phyloP scores from a whole-genome alignment of 2,888 invertebrate genomes.

The Cordilura impudica region DNA sequence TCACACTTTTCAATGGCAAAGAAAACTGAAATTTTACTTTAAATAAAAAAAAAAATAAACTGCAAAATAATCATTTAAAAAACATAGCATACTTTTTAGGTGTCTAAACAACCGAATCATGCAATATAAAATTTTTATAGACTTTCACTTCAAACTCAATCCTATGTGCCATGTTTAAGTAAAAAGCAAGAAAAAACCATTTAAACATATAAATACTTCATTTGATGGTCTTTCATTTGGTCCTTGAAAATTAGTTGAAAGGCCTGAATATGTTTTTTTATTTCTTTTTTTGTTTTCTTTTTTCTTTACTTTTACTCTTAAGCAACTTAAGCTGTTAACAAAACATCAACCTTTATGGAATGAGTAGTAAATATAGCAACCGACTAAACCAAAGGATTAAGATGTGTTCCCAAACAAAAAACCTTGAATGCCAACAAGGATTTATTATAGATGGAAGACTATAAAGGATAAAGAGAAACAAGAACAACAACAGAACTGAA shows the following conservation, averaged over 20 bases:
- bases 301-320: neutral
- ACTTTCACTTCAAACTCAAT: slow-evolving; percentile 40
- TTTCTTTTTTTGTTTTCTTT: neutral
- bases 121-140: neutral
- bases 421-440: slow-evolving; percentile 54
- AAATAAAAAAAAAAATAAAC: no score
- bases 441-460: slow-evolving; percentile 49
- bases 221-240: slow-evolving; percentile 26
- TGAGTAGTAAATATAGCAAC: neutral
- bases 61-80: no score
- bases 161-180: slow-evolving; percentile 4
- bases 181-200: neutral
- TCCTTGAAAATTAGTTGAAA: slow-evolving; percentile 41
- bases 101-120: neutral
- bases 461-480: neutral
- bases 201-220: slow-evolving; percentile 12
- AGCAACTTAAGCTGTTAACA: slow-evolving; percentile 48
- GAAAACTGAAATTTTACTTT: no score
- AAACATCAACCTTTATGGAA: slow-evolving; percentile 36
- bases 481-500: neutral
- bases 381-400: slow-evolving; percentile 50
- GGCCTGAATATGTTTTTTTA: no score
- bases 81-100: neutral
- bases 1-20: no score
- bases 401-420: slow-evolving; percentile 54